Evolutionary conservation across 2,113 vertebrate genomes (phyloP).

Genomic region (Tupaia tana): DNA sequence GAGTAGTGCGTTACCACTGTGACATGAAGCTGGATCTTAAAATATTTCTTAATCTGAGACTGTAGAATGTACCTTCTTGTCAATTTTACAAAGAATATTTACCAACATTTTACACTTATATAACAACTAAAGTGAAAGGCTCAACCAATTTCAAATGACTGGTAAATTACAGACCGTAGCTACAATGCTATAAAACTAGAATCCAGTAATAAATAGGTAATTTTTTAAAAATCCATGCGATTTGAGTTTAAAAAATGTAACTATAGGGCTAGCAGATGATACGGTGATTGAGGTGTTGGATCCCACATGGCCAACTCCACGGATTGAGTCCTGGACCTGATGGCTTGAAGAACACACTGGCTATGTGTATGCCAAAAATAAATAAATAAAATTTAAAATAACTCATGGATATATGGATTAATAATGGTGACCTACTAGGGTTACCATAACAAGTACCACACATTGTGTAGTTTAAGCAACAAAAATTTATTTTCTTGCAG

Average conservation of each 20-base stretch:
- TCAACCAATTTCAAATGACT: not conserved
- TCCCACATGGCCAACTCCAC: too few species aligned
- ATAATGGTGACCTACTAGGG: not conserved
- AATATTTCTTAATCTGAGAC: not conserved
- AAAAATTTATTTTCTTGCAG: not conserved
- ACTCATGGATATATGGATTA: not conserved
- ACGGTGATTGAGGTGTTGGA: too few species aligned
- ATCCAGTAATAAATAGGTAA: not conserved
- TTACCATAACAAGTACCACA: not conserved
- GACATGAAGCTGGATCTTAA: too few species aligned
- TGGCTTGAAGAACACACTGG: too few species aligned
- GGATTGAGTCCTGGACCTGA: too few species aligned
- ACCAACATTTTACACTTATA: fast-evolving
- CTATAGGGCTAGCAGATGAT: too few species aligned
- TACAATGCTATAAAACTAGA: not conserved
- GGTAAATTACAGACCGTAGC: not conserved
- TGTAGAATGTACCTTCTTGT: not conserved
- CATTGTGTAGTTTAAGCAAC: not conserved
- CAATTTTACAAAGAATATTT: not conserved
- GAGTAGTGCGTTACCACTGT: too few species aligned
- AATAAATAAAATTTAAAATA: not conserved
- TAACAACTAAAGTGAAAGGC: not conserved
- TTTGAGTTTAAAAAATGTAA: not conserved
- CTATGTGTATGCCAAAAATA: too few species aligned
- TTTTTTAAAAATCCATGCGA: not conserved